Evolutionary conservation across 1,140 invertebrate species (phyloP).

Genomic region (Pantala flavescens): DNA sequence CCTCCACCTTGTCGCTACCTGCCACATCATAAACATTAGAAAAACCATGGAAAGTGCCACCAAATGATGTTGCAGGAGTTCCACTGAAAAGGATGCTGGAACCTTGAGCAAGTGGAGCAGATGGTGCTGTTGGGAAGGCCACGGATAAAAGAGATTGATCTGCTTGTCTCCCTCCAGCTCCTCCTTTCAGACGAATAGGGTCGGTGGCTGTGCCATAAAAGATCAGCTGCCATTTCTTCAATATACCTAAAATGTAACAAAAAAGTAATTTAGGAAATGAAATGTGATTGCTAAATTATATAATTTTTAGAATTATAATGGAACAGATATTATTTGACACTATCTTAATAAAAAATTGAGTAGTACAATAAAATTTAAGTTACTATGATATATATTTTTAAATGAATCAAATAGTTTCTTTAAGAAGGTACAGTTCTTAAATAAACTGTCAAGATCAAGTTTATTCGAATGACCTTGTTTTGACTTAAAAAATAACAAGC

Average conservation of each 20-base stretch:
- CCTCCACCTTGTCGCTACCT: constrained; percentile 12
- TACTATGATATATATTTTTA: no score
- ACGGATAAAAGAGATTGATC: constrained; percentile 31
- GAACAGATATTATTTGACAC: no score
- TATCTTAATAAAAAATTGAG: no score
- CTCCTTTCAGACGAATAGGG: constrained; percentile 54
- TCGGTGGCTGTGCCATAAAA: constrained; percentile 81
- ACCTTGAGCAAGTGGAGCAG: constrained; percentile 23
- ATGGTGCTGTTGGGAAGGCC: constrained; percentile 38
- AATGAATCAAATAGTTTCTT: no score
- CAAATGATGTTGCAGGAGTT: background rate
- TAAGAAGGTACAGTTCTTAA: no score
- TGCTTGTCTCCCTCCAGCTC: constrained; percentile 27
- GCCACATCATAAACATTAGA: background rate
- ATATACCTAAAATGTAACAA: constrained; percentile 41
- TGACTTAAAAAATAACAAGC: no score
- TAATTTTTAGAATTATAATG: no score
- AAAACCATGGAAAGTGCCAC: background rate
- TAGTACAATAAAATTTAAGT: no score
- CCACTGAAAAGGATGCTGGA: background rate
- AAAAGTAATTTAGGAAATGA: constrained; percentile 14
- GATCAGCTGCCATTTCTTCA: constrained; percentile 87
- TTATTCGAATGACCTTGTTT: no score
- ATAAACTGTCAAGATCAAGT: no score
- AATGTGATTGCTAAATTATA: background rate